Evolutionary conservation across 2,113 vertebrate species (phyloP).

Genomic region (Glaucomys volans): DNA sequence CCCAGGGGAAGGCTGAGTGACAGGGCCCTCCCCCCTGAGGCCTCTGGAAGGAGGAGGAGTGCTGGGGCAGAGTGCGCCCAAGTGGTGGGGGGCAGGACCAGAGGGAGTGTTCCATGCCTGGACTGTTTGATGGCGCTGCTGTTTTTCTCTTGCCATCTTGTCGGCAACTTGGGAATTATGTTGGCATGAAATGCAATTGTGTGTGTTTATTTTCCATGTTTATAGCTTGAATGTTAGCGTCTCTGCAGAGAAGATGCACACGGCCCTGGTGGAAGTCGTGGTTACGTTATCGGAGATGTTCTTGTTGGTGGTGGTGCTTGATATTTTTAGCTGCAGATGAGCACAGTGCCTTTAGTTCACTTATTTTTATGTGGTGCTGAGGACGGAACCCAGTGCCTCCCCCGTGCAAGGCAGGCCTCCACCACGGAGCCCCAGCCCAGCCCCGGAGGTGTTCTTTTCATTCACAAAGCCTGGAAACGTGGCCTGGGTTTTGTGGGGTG

Average conservation of each 20-base stretch:
- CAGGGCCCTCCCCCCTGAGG: background rate
- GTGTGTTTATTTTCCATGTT: rapidly evolving
- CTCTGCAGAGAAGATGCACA: rapidly evolving
- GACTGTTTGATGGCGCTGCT: rapidly evolving
- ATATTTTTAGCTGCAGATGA: no score
- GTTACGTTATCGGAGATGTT: background rate
- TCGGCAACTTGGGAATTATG: background rate
- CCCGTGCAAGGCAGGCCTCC: no score
- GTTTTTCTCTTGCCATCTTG: background rate
- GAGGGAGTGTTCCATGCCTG: rapidly evolving
- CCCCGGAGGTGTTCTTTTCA: background rate
- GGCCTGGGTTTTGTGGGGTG: no score
- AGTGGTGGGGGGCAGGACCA: background rate
- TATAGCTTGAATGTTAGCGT: background rate
- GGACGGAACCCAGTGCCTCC: no score
- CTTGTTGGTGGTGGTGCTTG: no score
- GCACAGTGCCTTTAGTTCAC: no score
- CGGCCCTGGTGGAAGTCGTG: background rate
- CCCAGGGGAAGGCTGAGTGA: background rate
- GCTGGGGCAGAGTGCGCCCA: background rate
- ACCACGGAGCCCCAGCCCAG: no score
- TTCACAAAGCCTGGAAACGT: background rate
- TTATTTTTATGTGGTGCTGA: no score
- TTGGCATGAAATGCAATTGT: background rate
- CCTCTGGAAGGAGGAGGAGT: no score